Evolutionary conservation across 2,888 invertebrate genomes (phyloP).

Genomic region (Hirtodrosophila trivittata): DNA sequence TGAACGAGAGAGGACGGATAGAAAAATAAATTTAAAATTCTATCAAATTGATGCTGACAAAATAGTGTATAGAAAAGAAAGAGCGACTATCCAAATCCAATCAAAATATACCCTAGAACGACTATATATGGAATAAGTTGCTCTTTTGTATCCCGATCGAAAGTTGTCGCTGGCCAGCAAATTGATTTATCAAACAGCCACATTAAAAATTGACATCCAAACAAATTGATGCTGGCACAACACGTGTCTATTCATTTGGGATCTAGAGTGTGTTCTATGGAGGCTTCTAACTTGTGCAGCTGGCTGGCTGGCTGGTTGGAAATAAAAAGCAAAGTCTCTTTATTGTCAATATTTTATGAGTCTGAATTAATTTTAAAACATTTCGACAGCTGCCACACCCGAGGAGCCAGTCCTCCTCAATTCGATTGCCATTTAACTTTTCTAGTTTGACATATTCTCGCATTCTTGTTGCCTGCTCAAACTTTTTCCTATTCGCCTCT

Average conservation of each 20-base stretch:
- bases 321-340: constrained; percentile 34
- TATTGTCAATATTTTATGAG: constrained; percentile 76
- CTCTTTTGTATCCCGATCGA: constrained; percentile 33
- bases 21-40: constrained; percentile 71
- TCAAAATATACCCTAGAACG: constrained; percentile 38
- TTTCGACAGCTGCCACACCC: constrained; percentile 65
- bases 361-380: constrained; percentile 75
- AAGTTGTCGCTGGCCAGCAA: constrained; percentile 46
- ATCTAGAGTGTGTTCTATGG: neutral
- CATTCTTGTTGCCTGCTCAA: constrained; percentile 32
- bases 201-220: constrained; percentile 78
- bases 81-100: constrained; percentile 56
- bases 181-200: constrained; percentile 75
- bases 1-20: constrained; percentile 4
- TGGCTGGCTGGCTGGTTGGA: constrained; percentile 11
- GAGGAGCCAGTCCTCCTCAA: constrained; percentile 7
- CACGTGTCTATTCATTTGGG: constrained; percentile 52
- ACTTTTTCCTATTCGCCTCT: constrained; percentile 5
- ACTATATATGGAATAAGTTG: constrained; percentile 2
- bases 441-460: constrained; percentile 69
- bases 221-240: constrained; percentile 63
- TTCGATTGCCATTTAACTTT: constrained; percentile 66
- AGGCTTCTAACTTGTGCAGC: constrained; percentile 17
- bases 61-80: constrained; percentile 33
- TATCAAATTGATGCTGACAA: constrained; percentile 61